Conservation (phyloP, 2,113 vertebrate genomes). For the Pseudorhombus dupliciocellatus region DNA sequence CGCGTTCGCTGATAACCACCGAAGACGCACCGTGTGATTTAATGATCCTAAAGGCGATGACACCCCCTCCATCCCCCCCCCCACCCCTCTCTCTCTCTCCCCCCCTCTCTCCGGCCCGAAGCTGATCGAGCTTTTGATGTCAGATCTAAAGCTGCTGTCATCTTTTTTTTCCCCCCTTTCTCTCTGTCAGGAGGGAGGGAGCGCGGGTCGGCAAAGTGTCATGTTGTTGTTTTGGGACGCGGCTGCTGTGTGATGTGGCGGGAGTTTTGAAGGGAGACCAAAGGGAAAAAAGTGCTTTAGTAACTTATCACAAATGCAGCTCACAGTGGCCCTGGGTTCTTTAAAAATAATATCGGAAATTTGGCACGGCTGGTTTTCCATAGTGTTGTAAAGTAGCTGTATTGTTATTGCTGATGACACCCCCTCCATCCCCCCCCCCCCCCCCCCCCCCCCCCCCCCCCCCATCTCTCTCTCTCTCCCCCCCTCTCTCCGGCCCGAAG, state of each 20-base stretch:
- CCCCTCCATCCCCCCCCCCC: not conserved
- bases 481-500: conserved; percentile 23
- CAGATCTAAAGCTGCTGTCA: conserved; percentile 80
- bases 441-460: not conserved
- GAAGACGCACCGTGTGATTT: conserved; percentile 33
- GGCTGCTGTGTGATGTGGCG: conserved; percentile 74
- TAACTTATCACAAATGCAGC: conserved; percentile 64
- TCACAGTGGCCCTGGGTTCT: conserved; percentile 37
- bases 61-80: conserved; percentile 4
- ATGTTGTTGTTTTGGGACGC: conserved; percentile 77
- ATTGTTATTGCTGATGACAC: not conserved
- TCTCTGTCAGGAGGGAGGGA: conserved; percentile 69
- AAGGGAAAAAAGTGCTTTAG: conserved; percentile 62
- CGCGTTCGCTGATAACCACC: conserved; percentile 5
- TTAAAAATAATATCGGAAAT: conserved; percentile 40
- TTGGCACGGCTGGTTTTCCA: not conserved
- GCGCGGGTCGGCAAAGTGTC: conserved; percentile 70
- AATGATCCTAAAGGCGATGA: conserved; percentile 43
- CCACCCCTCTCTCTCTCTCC: not conserved
- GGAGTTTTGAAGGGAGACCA: conserved; percentile 75
- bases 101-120: conserved; percentile 15
- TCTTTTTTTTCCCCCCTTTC: conserved; percentile 54
- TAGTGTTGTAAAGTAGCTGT: not conserved
- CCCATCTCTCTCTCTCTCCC: not conserved
- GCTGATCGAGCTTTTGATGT: conserved; percentile 64